Conservation (phyloP, 2,113 vertebrate species). For the Poecile atricapillus region DNA sequence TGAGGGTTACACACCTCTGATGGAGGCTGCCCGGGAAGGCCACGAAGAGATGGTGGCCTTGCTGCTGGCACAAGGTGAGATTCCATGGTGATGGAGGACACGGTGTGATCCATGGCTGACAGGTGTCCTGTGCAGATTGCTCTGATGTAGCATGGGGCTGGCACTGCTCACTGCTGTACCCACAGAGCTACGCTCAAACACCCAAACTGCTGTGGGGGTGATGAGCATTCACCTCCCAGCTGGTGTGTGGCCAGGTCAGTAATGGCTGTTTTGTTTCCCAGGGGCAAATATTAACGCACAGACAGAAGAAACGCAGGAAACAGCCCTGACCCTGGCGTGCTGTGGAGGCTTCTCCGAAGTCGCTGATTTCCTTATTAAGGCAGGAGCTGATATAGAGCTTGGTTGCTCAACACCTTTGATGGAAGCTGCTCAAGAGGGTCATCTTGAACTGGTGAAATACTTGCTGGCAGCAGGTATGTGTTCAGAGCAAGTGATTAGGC, state of each 20-base stretch:
- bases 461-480: slow-evolving; percentile 90
- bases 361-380: slow-evolving; percentile 97
- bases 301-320: slow-evolving; percentile 98
- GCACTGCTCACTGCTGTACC: not conserved
- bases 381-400: slow-evolving; percentile 95
- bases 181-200: not conserved
- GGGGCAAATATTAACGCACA: slow-evolving; percentile 99
- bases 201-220: not conserved
- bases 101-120: accelerated
- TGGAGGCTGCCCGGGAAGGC: slow-evolving; percentile 98
- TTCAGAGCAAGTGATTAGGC: not conserved
- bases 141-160: accelerated
- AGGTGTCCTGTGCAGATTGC: not conserved
- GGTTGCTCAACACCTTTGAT: slow-evolving; percentile 97
- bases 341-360: slow-evolving; percentile 98
- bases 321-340: slow-evolving; percentile 94
- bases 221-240: not conserved
- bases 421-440: slow-evolving; percentile 98
- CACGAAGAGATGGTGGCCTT: slow-evolving; percentile 99
- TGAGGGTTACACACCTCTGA: slow-evolving; percentile 97
- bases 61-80: slow-evolving; percentile 94
- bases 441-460: slow-evolving; percentile 97
- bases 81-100: not conserved
- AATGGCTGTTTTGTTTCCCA: slow-evolving; percentile 43
- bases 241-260: not conserved